Percentiles rank a stretch among this genome's conserved stretches.
Evolutionary conservation across 1,140 invertebrate genomes (phyloP).

Genomic region (Drosophila pandora): DNA sequence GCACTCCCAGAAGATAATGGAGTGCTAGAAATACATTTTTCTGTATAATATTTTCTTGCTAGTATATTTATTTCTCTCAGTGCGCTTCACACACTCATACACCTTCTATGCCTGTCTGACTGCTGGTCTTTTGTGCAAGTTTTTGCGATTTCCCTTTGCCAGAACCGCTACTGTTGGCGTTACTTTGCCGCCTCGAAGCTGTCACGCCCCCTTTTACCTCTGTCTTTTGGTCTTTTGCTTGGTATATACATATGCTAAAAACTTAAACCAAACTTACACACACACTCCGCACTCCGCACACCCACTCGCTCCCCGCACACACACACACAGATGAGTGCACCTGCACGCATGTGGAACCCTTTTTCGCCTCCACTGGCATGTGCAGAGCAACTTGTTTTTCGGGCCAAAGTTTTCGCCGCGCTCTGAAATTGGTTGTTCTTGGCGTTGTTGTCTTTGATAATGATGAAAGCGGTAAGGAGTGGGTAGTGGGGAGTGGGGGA

Average conservation of each 20-base stretch:
- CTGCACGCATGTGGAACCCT: conserved; percentile 79
- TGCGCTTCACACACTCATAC: conserved; percentile 1
- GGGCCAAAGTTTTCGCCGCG: conserved; percentile 62
- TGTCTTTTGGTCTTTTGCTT: conserved; percentile 13
- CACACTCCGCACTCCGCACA: too few relatives aligned
- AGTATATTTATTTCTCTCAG: neutral
- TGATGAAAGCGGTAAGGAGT: conserved; percentile 69
- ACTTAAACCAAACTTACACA: conserved; percentile 76
- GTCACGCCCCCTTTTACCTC: conserved; percentile 14
- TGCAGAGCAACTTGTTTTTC: conserved; percentile 47
- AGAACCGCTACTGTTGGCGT: conserved; percentile 11
- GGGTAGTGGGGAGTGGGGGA: neutral
- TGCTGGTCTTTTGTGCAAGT: conserved; percentile 77
- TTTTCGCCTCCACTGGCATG: conserved; percentile 66
- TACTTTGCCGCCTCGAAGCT: conserved; percentile 6
- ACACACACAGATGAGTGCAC: conserved; percentile 53
- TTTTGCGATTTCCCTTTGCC: conserved; percentile 52
- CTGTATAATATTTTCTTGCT: neutral
- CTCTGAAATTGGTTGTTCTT: conserved; percentile 39
- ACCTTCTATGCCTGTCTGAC: conserved; percentile 57
- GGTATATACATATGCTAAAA: conserved; percentile 69
- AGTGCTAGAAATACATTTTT: too few relatives aligned
- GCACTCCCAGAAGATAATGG: too few relatives aligned
- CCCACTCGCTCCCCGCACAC: neutral
- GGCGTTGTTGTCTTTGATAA: conserved; percentile 62